A percentile compares a stretch with the other conserved stretches of the same genome.
These are phyloP conservation scores for Aurelia sp. DNA, from an alignment of 30 jellyfish, hydroid and myxozoan genomes.

Conservation along the genomic window DNA sequence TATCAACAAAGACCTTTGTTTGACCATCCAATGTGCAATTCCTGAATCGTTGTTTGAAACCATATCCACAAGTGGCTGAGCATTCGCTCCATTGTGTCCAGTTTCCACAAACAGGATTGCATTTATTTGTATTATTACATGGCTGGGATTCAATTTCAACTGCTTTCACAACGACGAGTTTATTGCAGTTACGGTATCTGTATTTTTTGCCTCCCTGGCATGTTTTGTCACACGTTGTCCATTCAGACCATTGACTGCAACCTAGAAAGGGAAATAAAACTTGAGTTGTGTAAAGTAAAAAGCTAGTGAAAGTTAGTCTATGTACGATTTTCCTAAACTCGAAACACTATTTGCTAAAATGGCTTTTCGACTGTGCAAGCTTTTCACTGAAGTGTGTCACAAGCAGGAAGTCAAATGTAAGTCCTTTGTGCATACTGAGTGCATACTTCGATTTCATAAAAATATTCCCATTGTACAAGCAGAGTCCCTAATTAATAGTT, in stretches of 20 bases:
- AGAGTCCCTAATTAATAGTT: too few species aligned
- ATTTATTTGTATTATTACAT: slow-evolving; percentile 37
- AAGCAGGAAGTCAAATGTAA: too few species aligned
- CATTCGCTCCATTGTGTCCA: slow-evolving; percentile 96
- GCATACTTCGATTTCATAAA: too few species aligned
- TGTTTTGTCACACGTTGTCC: slow-evolving; percentile 76
- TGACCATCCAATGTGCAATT: slow-evolving; percentile 65
- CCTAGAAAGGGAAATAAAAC: background rate
- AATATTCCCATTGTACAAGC: too few species aligned
- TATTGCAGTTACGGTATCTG: slow-evolving; percentile 71
- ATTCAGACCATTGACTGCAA: slow-evolving; percentile 75
- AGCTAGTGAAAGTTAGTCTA: too few species aligned
- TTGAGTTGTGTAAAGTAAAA: too few species aligned
- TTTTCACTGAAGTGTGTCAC: too few species aligned
- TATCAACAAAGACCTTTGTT: slow-evolving; percentile 40
- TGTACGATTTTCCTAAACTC: too few species aligned
- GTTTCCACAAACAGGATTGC: slow-evolving; percentile 53
- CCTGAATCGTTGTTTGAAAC: slow-evolving; percentile 76
- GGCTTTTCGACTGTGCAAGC: too few species aligned
- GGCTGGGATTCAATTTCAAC: slow-evolving; percentile 63
- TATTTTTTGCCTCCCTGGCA: slow-evolving; percentile 77
- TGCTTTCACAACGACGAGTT: slow-evolving; percentile 20
- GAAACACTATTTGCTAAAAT: too few species aligned
- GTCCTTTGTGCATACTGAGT: too few species aligned
- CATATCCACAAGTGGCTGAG: slow-evolving; percentile 91